Evolutionary conservation across 2,888 invertebrate species (phyloP).

Genomic region (Philaethria dido): DNA sequence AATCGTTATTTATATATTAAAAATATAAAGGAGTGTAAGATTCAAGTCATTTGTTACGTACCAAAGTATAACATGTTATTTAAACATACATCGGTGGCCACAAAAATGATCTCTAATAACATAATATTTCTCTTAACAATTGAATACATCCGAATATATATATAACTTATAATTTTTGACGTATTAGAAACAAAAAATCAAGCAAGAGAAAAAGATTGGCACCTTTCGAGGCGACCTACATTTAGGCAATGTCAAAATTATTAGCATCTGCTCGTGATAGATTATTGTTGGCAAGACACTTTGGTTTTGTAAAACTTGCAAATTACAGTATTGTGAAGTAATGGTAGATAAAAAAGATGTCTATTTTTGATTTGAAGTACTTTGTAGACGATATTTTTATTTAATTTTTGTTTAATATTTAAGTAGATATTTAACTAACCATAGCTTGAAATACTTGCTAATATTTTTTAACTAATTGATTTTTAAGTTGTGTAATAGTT

Average conservation of each 20-base stretch:
- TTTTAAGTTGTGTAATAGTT: too few species aligned
- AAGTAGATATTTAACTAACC: neutral
- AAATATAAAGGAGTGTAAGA: neutral
- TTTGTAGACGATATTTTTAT: neutral
- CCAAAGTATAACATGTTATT: neutral
- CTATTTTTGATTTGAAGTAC: neutral
- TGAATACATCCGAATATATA: neutral
- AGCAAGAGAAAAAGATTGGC: neutral
- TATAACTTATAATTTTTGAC: neutral
- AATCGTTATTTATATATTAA: too few species aligned
- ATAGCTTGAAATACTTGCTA: neutral
- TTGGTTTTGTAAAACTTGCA: constrained; percentile 3
- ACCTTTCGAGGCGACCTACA: constrained; percentile 24
- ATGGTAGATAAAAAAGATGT: neutral
- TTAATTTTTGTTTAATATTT: neutral
- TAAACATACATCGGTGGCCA: too few species aligned
- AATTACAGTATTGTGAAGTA: neutral
- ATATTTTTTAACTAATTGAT: too few species aligned
- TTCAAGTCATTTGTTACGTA: neutral
- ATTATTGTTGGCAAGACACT: constrained; percentile 27
- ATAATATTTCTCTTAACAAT: neutral
- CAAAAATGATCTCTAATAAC: neutral
- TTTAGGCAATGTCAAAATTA: constrained; percentile 28
- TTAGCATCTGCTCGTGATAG: constrained; percentile 28
- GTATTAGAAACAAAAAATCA: constrained; percentile 2